These are phyloP conservation scores for Lontra canadensis DNA, from an alignment of 2,113 vertebrate species.

Conservation along the genomic window DNA sequence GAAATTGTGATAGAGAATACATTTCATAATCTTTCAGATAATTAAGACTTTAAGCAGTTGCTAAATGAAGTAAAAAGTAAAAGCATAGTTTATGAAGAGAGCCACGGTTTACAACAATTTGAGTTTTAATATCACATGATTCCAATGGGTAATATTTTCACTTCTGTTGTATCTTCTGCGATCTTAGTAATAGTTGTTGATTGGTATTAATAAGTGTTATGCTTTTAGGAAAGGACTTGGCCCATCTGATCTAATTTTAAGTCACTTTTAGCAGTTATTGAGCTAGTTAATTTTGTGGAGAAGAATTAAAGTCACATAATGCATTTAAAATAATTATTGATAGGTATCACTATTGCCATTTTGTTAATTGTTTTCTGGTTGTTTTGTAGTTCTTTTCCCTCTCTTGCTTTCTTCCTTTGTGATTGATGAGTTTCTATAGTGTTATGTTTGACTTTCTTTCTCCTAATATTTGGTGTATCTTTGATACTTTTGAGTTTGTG, in stretches of 20 bases:
- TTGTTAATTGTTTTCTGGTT: neutral
- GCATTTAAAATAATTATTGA: neutral
- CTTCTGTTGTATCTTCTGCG: neutral
- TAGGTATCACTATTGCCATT: neutral
- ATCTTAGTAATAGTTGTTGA: constrained; percentile 15
- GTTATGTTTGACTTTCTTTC: neutral
- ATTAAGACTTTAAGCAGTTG: constrained; percentile 31
- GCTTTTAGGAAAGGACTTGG: neutral
- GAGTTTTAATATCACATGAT: neutral
- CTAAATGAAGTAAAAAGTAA: constrained; percentile 44
- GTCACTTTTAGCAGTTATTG: neutral
- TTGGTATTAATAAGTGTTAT: constrained; percentile 35
- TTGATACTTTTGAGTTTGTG: neutral
- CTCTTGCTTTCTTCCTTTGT: neutral
- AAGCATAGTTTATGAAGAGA: constrained; percentile 6
- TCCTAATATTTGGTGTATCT: neutral
- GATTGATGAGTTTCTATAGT: neutral
- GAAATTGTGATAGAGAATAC: neutral
- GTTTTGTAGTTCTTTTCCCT: neutral
- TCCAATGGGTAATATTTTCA: neutral
- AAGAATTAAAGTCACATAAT: constrained; percentile 26
- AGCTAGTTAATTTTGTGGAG: neutral
- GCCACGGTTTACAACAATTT: neutral
- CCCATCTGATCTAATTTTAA: neutral
- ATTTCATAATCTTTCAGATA: constrained; percentile 30